These are phyloP conservation scores for Horisme vitalbata DNA, from an alignment of 2,888 invertebrate species.

Conservation along the genomic window DNA sequence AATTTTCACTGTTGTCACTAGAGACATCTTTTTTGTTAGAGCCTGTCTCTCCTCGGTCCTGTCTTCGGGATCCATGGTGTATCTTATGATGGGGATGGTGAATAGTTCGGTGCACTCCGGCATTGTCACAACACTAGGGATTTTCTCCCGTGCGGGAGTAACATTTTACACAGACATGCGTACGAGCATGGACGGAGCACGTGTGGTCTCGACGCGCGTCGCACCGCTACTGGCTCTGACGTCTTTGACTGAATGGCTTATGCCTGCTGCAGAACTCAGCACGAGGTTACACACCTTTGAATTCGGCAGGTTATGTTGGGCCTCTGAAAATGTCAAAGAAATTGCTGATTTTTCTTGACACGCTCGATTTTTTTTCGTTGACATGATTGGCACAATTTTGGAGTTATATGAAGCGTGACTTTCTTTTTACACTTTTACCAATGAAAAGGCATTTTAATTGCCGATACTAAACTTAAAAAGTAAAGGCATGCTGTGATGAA, in stretches of 20 bases:
- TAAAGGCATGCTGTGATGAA: too few relatives aligned
- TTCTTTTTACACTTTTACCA: too few relatives aligned
- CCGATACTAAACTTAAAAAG: too few relatives aligned
- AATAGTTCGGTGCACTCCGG: conserved; percentile 78
- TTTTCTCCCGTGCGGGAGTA: conserved; percentile 23
- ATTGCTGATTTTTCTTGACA: too few relatives aligned
- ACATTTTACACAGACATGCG: conserved; percentile 28
- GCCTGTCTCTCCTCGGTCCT: conserved; percentile 60
- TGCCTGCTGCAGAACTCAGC: conserved; percentile 4
- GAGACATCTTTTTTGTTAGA: conserved; percentile 69
- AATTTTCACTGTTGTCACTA: conserved; percentile 72
- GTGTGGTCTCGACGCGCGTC: conserved; percentile 27
- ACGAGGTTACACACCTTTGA: too few relatives aligned
- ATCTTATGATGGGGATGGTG: conserved; percentile 73
- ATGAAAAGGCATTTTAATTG: too few relatives aligned
- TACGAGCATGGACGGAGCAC: conserved; percentile 17
- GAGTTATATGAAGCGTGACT: too few relatives aligned
- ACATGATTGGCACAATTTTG: too few relatives aligned
- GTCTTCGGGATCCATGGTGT: conserved; percentile 77
- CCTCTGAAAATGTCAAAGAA: too few relatives aligned
- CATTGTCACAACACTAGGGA: conserved; percentile 63
- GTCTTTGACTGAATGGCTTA: neutral
- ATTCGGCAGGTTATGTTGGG: too few relatives aligned
- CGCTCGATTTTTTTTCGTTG: too few relatives aligned
- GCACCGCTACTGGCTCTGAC: conserved; percentile 9